Evolutionary conservation across 2,888 invertebrate species (phyloP), one percentile per base, ranked within the genome.

Genomic region (Hyposoter didymator): DNA sequence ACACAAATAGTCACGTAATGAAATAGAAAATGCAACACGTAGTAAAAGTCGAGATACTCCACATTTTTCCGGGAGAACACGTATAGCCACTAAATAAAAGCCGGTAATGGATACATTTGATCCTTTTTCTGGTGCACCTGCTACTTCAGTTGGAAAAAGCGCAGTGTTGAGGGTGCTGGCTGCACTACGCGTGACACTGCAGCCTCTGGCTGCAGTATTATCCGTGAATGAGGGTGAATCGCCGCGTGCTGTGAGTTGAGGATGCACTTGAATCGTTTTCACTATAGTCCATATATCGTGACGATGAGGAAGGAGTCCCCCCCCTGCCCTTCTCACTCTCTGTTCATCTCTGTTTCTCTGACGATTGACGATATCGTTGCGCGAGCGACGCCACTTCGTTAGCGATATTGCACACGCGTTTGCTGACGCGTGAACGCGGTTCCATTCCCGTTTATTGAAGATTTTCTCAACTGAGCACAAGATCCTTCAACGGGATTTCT

Each of bases 21-120:
- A 72, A 52, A 52, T 19, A 35, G 32, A 35, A 35, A 72, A 75
- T 62, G 32, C 12, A 43, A 43, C n/a, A 43, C 43, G 17, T 17
- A 47, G 43, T 74, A 55, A 75, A 75, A 28, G 45, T 75, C 12
- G 49, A 85, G 39, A 73, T 82, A 82, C 69, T 84, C 43, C n/a
- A 43, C 66, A 75, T 78, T 85, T 43, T 35, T 74, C 74, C 55
- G 78, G 28, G 22, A 35, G 66, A 35, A 39, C 70, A 59, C 39
- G 28, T 59, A 35, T 45, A 19, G 19, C 19, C 47, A 28, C 76
- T 52, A 28, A 35, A 32, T 67, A 64, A 28, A 72, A 73, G 32
- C 12, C 39, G 22, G 45, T 78, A 86, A 85, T 84, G 82, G 82
- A 86, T 84, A 85, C 64, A 85, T 84, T 87, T 67, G 59, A 82